Percentiles rank a stretch among this genome's conserved stretches.
These are phyloP conservation scores for Leucoraja erinaceus DNA, from an alignment of 2,113 vertebrate genomes.

Conservation along the genomic window DNA sequence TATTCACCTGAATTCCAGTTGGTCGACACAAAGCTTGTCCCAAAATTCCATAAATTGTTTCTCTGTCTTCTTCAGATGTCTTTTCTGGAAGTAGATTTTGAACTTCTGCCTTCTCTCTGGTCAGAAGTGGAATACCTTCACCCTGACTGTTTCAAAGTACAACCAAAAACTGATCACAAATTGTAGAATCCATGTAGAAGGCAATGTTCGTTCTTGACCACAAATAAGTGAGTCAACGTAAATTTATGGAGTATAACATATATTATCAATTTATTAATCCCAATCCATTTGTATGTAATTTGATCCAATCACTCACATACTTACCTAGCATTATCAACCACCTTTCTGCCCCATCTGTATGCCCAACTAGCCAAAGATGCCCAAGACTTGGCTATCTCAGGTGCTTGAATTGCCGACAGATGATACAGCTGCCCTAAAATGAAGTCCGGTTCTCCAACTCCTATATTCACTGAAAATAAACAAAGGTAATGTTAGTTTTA, in stretches of 20 bases:
- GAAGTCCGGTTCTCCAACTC: conserved; percentile 91
- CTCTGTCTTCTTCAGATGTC: conserved; percentile 79
- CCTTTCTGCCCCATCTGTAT: conserved; percentile 95
- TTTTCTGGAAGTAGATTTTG: conserved; percentile 79
- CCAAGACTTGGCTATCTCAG: conserved; percentile 95
- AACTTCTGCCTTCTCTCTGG: conserved; percentile 84
- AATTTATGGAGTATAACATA: not conserved
- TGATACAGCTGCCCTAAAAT: conserved; percentile 92
- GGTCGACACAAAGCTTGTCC: conserved; percentile 94
- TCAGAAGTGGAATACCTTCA: conserved; percentile 86
- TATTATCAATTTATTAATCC: too few species aligned
- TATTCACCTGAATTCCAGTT: conserved; percentile 85
- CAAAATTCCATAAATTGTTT: conserved; percentile 86
- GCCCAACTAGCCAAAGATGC: conserved; percentile 94
- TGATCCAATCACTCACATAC: conserved; percentile 39
- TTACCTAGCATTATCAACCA: conserved; percentile 95
- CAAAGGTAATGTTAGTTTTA: not conserved
- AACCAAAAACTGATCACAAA: not conserved
- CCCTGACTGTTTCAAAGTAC: conserved; percentile 70
- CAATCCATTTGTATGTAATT: not conserved
- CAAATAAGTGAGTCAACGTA: not conserved
- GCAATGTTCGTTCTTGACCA: not conserved
- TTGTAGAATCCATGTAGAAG: not conserved
- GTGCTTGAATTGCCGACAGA: conserved; percentile 84
- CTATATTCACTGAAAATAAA: conserved; percentile 73